These are phyloP conservation scores for Pipistrellus kuhlii DNA, from an alignment of 2,797 vertebrate genomes.

Conservation along the genomic window DNA sequence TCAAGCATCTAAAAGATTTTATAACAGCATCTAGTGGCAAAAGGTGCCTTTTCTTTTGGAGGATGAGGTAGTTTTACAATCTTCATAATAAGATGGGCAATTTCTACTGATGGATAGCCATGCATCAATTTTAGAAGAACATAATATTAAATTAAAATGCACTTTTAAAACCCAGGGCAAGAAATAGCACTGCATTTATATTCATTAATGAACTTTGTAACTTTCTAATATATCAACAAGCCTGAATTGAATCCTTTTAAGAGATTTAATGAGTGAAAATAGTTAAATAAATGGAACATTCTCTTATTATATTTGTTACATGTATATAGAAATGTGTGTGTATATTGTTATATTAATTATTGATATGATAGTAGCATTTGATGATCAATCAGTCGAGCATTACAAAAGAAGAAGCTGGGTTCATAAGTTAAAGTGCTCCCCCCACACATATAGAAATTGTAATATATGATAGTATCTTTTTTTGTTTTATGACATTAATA, in stretches of 20 bases:
- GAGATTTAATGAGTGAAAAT: constrained; percentile 12
- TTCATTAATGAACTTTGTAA: constrained; percentile 7
- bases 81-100: background rate
- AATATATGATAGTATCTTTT: constrained; percentile 18
- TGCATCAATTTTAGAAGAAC: background rate
- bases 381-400: background rate
- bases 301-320: background rate
- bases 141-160: constrained; percentile 18
- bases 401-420: background rate
- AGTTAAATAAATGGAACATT: background rate
- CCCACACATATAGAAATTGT: background rate
- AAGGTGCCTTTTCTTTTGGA: constrained; percentile 34
- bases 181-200: constrained; percentile 29
- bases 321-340: background rate
- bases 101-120: background rate
- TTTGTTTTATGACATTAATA: constrained; percentile 49
- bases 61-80: background rate
- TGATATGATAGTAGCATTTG: background rate
- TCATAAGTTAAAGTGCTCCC: background rate
- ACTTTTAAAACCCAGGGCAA: constrained; percentile 1
- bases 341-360: background rate
- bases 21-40: background rate
- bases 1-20: constrained; percentile 39
- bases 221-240: background rate
- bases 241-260: constrained; percentile 6